Conservation (phyloP, 2,888 invertebrate species). For the Agapetus fuscipes region DNA sequence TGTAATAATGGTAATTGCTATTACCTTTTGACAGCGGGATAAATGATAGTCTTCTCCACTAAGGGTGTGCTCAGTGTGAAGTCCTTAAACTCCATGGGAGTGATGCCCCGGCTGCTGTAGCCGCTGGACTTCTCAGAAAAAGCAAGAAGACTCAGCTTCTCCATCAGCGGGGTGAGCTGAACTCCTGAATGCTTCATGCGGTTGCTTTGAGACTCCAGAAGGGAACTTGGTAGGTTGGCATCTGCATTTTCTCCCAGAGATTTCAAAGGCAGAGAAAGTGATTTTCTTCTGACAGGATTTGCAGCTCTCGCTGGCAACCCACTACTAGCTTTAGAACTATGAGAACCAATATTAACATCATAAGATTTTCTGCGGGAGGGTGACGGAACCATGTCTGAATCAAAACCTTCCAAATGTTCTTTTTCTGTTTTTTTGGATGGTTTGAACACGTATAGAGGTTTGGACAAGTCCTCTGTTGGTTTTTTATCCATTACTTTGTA, state of each 20-base stretch:
- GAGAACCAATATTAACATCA: slow-evolving; percentile 8
- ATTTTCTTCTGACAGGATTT: slow-evolving; percentile 43
- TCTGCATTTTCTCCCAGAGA: slow-evolving; percentile 37
- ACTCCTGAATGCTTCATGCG: slow-evolving; percentile 54
- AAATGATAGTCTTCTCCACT: slow-evolving; percentile 16
- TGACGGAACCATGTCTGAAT: slow-evolving; percentile 36
- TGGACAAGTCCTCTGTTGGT: slow-evolving; percentile 33
- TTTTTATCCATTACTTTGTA: slow-evolving; percentile 32
- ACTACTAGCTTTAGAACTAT: slow-evolving; percentile 28
- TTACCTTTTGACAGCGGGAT: slow-evolving; percentile 12
- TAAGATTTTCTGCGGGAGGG: slow-evolving; percentile 27
- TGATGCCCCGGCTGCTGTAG: slow-evolving; percentile 58
- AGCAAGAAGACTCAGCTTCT: slow-evolving; percentile 66
- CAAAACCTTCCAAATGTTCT: slow-evolving; percentile 39
- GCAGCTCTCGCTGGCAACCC: slow-evolving; percentile 30
- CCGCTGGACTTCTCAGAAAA: slow-evolving; percentile 58
- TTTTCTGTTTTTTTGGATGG: slow-evolving; percentile 31
- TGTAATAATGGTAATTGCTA: too few species aligned
- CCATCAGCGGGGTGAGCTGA: slow-evolving; percentile 72
- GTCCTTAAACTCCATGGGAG: slow-evolving; percentile 42
- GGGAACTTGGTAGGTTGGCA: slow-evolving; percentile 31
- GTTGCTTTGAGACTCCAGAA: slow-evolving; percentile 31
- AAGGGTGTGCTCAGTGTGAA: slow-evolving; percentile 24
- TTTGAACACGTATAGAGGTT: slow-evolving; percentile 38
- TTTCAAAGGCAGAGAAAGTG: slow-evolving; percentile 64